A percentile compares a stretch with the other conserved stretches of the same genome.
Evolutionary conservation across 1,140 invertebrate genomes (phyloP).

Genomic region (Drosophila insularis): DNA sequence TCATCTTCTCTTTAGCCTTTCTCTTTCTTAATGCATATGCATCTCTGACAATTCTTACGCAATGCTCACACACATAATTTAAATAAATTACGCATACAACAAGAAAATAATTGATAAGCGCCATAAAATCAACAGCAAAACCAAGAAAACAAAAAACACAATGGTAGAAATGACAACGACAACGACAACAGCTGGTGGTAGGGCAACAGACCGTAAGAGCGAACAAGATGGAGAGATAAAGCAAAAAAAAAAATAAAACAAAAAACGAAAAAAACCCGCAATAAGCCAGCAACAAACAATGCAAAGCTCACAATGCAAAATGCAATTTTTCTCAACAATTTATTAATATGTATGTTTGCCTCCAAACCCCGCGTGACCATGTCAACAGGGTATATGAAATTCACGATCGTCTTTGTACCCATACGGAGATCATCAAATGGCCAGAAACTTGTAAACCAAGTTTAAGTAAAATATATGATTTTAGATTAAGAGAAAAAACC

Average conservation of each 20-base stretch:
- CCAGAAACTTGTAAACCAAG: not conserved
- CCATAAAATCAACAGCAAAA: constrained; percentile 39
- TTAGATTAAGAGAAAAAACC: too few relatives aligned
- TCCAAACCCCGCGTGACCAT: too few relatives aligned
- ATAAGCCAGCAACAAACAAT: constrained; percentile 45
- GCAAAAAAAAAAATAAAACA: not conserved
- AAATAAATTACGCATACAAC: constrained; percentile 61
- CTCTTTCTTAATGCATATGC: constrained; percentile 22
- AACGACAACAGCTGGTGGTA: constrained; percentile 27
- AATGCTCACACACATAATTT: constrained; percentile 60
- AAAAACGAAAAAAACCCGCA: constrained; percentile 18
- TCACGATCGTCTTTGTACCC: not conserved
- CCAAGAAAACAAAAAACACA: constrained; percentile 7
- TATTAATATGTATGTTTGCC: constrained; percentile 48
- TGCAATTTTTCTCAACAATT: constrained; percentile 61
- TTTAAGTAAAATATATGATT: too few relatives aligned
- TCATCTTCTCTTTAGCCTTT: constrained; percentile 10
- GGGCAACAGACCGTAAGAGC: constrained; percentile 12
- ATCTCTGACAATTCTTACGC: constrained; percentile 62
- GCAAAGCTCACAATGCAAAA: constrained; percentile 46
- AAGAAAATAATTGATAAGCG: constrained; percentile 72
- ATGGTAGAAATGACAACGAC: constrained; percentile 19
- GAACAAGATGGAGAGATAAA: not conserved
- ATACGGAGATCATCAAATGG: not conserved
- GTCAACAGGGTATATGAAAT: constrained; percentile 1